Conservation (phyloP, 1,140 invertebrate species). For the Zaprionus camerounensis region DNA sequence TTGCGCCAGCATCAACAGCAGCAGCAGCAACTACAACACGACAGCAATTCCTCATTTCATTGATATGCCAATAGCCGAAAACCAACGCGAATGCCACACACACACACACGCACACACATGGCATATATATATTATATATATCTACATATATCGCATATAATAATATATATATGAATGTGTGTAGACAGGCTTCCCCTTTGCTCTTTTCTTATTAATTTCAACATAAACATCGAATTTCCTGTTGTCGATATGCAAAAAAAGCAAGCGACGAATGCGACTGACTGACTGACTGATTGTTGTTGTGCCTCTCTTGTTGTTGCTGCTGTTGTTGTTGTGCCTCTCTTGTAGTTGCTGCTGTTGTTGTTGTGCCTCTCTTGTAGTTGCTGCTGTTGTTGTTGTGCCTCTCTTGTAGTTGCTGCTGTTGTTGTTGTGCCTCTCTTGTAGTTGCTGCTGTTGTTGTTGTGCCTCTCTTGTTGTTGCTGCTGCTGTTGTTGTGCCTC, state of each 20-base stretch:
- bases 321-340: slow-evolving; percentile 15
- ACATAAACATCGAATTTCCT: slow-evolving; percentile 82
- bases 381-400: slow-evolving; percentile 31
- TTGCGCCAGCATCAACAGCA: slow-evolving; percentile 10
- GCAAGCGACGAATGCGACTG: slow-evolving; percentile 38
- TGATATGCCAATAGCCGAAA: slow-evolving; percentile 61
- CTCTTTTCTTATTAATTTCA: slow-evolving; percentile 77
- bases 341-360: too few relatives aligned
- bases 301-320: slow-evolving; percentile 11
- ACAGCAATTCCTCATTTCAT: slow-evolving; percentile 63
- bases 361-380: slow-evolving; percentile 10
- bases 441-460: slow-evolving; percentile 31
- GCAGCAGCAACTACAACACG: background rate
- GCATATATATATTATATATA: slow-evolving; percentile 4
- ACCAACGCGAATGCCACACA: slow-evolving; percentile 11
- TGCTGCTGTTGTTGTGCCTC: slow-evolving; percentile 14
- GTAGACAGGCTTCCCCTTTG: background rate
- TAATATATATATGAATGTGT: slow-evolving; percentile 19
- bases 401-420: too few relatives aligned
- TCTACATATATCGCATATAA: slow-evolving; percentile 15
- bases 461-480: slow-evolving; percentile 11
- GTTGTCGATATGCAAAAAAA: slow-evolving; percentile 77
- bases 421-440: slow-evolving; percentile 5
- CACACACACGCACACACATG: background rate
- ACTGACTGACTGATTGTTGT: slow-evolving; percentile 55